Evolutionary conservation across 2,113 vertebrate species (phyloP).

Genomic region (Lagenorhynchus albirostris): DNA sequence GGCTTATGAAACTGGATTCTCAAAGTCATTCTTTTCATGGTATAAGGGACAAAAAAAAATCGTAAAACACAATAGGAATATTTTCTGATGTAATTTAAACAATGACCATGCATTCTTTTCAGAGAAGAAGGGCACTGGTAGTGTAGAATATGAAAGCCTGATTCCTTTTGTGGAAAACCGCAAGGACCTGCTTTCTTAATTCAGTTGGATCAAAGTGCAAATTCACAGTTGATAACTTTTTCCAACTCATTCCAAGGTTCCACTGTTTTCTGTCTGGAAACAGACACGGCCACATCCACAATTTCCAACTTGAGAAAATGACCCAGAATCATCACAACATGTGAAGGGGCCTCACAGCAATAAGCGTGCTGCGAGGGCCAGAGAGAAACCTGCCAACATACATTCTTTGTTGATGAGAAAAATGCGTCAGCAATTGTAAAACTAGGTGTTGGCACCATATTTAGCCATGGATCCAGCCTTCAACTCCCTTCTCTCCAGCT

Average conservation of each 20-base stretch:
- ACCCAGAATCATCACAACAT: background rate
- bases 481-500: background rate
- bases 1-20: background rate
- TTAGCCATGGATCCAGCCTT: background rate
- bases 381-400: background rate
- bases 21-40: background rate
- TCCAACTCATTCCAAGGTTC: background rate
- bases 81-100: background rate
- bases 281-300: background rate
- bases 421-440: background rate
- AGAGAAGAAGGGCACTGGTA: background rate
- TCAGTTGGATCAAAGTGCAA: background rate
- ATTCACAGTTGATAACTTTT: background rate
- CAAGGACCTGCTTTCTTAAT: background rate
- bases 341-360: background rate
- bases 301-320: conserved; percentile 15
- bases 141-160: background rate
- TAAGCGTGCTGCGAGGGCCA: background rate
- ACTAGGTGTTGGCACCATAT: background rate
- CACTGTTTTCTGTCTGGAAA: conserved; percentile 1
- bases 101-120: background rate
- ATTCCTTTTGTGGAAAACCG: background rate
- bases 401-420: conserved; percentile 31
- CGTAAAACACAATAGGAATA: background rate
- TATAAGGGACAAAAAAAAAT: background rate